A percentile compares a stretch with the other conserved stretches of the same genome.
These are phyloP conservation scores for Callosobruchus maculatus DNA, from an alignment of 2,888 invertebrate species.

Conservation along the genomic window DNA sequence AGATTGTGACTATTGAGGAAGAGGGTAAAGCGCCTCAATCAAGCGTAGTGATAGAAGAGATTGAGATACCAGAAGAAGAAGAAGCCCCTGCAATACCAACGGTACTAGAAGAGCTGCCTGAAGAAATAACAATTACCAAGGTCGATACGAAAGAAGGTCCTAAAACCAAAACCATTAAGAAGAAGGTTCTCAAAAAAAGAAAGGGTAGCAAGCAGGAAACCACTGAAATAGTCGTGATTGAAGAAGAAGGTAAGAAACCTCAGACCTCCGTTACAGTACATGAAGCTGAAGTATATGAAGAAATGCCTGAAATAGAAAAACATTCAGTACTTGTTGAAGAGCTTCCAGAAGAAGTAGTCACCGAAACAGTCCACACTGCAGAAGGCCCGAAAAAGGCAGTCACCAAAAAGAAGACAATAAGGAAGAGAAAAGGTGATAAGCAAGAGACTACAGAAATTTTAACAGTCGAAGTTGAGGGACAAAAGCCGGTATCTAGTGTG, in stretches of 20 bases:
- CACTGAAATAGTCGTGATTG: slow-evolving; percentile 36
- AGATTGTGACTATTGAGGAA: slow-evolving; percentile 37
- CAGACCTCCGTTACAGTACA: slow-evolving; percentile 32
- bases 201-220: slow-evolving; percentile 38
- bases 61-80: slow-evolving; percentile 35
- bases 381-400: slow-evolving; percentile 36
- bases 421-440: slow-evolving; percentile 39
- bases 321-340: slow-evolving; percentile 23
- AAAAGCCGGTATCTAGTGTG: slow-evolving; percentile 45
- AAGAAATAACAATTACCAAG: slow-evolving; percentile 23
- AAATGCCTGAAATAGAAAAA: neutral
- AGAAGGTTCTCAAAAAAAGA: slow-evolving; percentile 40
- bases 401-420: slow-evolving; percentile 30
- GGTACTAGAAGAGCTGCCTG: slow-evolving; percentile 25
- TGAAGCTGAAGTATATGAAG: slow-evolving; percentile 26
- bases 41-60: slow-evolving; percentile 31
- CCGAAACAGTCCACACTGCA: slow-evolving; percentile 37
- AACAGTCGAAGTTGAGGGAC: slow-evolving; percentile 42
- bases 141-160: slow-evolving; percentile 21
- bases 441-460: slow-evolving; percentile 47
- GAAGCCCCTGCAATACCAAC: slow-evolving; percentile 18
- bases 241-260: slow-evolving; percentile 34
- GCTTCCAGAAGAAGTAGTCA: slow-evolving; percentile 45
- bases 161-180: slow-evolving; percentile 35
- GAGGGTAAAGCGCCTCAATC: slow-evolving; percentile 30